phyloP scores from a whole-genome alignment of 2,113 vertebrate genomes.

The Stegastes partitus region DNA sequence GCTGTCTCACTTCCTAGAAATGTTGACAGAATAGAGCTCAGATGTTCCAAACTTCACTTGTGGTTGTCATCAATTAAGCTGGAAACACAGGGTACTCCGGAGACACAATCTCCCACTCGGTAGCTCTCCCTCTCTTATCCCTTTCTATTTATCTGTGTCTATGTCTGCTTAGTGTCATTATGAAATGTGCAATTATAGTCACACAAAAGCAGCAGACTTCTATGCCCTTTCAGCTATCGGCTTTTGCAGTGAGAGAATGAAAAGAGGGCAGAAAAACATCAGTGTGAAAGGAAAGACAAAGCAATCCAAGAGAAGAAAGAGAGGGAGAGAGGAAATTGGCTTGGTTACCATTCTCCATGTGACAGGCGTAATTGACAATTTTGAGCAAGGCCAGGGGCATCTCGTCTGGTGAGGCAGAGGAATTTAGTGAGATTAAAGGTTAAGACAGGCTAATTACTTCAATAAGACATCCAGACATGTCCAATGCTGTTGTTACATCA shows the following conservation, averaged over 20 bases:
- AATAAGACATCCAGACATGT: conserved; percentile 70
- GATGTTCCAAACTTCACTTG: conserved; percentile 57
- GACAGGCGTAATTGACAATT: conserved; percentile 74
- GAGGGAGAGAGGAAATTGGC: conserved; percentile 57
- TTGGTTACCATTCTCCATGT: conserved; percentile 60
- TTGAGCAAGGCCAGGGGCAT: conserved; percentile 58
- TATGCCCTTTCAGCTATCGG: conserved; percentile 44
- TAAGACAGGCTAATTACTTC: conserved; percentile 79
- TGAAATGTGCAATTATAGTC: conserved; percentile 63
- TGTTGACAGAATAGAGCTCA: conserved; percentile 65
- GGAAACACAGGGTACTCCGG: conserved; percentile 59
- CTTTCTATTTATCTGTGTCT: conserved; percentile 58
- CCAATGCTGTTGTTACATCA: conserved; percentile 54
- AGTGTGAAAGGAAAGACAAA: conserved; percentile 57
- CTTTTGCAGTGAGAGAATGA: conserved; percentile 20
- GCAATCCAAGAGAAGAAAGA: conserved; percentile 39
- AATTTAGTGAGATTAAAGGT: conserved; percentile 76
- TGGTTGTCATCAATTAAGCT: conserved; percentile 67
- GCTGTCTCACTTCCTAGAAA: conserved; percentile 48
- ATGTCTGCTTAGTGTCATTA: conserved; percentile 68
- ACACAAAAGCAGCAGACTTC: conserved; percentile 57
- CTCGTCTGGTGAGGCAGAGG: conserved; percentile 59
- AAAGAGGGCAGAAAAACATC: conserved; percentile 36
- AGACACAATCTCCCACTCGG: conserved; percentile 43
- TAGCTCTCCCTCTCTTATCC: conserved; percentile 30